phyloP scores from a whole-genome alignment of 2,888 invertebrate species.

The Blera fallax region DNA sequence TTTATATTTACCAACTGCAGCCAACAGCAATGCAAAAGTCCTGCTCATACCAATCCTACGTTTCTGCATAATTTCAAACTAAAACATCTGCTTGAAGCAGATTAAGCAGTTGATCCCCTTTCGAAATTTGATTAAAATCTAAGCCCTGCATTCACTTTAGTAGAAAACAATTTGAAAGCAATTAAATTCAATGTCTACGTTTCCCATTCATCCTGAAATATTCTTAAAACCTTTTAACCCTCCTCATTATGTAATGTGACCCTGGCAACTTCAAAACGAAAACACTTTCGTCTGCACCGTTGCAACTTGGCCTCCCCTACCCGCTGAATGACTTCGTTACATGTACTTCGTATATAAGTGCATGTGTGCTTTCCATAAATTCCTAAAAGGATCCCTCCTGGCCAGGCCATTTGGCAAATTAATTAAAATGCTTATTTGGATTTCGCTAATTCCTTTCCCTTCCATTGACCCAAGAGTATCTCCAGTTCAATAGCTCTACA shows the following conservation, averaged over 20 bases:
- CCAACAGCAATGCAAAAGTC: no score
- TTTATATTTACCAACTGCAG: no score
- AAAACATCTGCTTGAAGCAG: background rate
- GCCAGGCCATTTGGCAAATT: slow-evolving; percentile 71
- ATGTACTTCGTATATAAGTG: background rate
- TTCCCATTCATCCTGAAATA: slow-evolving; percentile 30
- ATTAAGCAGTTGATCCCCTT: slow-evolving; percentile 1
- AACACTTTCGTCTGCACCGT: slow-evolving; percentile 43
- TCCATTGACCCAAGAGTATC: slow-evolving; percentile 59
- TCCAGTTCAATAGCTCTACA: slow-evolving; percentile 21
- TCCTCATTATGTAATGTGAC: slow-evolving; percentile 37
- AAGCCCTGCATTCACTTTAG: background rate
- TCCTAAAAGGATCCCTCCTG: slow-evolving; percentile 53
- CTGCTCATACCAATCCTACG: no score
- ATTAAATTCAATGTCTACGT: slow-evolving; percentile 59
- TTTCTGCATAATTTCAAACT: background rate
- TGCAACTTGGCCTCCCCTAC: slow-evolving; percentile 5
- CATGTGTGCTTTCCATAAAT: slow-evolving; percentile 50
- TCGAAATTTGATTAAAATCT: slow-evolving; percentile 39
- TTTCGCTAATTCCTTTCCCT: slow-evolving; percentile 67
- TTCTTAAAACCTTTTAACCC: slow-evolving; percentile 58
- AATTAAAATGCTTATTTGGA: slow-evolving; percentile 73
- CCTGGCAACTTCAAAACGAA: slow-evolving; percentile 35
- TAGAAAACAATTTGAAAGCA: slow-evolving; percentile 52
- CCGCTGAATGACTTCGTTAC: slow-evolving; percentile 3